Base-by-base conservation (phyloP, 2,797 vertebrate species). In the Myotis findleyi region DNA sequence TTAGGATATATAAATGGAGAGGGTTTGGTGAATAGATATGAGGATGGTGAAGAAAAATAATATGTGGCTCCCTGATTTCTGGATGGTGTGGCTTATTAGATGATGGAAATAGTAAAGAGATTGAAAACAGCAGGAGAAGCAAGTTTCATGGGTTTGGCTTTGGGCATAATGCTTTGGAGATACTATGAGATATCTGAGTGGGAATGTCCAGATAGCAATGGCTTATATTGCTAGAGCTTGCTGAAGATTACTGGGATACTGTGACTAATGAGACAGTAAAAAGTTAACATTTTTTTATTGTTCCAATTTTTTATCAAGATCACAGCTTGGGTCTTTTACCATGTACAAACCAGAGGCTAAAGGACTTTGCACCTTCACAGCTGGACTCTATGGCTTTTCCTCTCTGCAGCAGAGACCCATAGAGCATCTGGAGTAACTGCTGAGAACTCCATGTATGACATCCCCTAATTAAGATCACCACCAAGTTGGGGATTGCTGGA, bases 381-480 rank as follows among this genome's bases (percentile, higher is more conserved):
- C 64, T 72, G 95, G 95, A 93, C 68, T 41, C 76, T 44, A 1
- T 91, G 79, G 53, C 71, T 96, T 94, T 97, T 95, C 82, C 86
- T 80, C 82, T 87, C 85, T 76, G 93, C n/a, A 91, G 82, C 53
- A 68, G 71, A 92, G 95, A 96, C 82, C 47, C 47, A 30, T 5
- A 73, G 85, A 53, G 47, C 47, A 80, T 81, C 77, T 47, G 75
- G 51, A 93, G 53, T 75, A 73, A 92, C 90, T 89, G 90, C 93
- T 96, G 93, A 95, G 95, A 93, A 93, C 79, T 83, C 92, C 53
- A 2, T 51, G 75, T 53, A 77, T 62, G 77, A 88, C 92, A 92
- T 87, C 36, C 51, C 68, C 93, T 97, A 97, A 97, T 96, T 97
- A 97, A 96, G 97, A 96, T 94, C 85, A 93, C 85, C 69, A 80